Evolutionary conservation across 2,888 invertebrate species (phyloP).

Genomic region (Dryadula phaetusa): DNA sequence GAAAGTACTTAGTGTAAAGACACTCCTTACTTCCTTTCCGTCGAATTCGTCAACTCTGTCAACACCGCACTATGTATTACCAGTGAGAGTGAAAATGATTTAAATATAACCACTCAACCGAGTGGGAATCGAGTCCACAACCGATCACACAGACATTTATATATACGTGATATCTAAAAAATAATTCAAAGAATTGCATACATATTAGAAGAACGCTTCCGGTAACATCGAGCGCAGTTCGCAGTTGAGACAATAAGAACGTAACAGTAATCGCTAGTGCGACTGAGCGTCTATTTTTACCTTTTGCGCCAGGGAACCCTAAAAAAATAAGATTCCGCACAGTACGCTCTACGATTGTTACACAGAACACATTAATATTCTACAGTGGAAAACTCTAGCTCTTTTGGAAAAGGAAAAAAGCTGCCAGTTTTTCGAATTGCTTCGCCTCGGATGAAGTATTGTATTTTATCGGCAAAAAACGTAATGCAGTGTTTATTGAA

Average conservation of each 20-base stretch:
- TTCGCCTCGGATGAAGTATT: slow-evolving; percentile 43
- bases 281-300: slow-evolving; percentile 36
- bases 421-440: slow-evolving; percentile 45
- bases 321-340: slow-evolving; percentile 44
- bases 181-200: not conserved
- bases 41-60: no score
- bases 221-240: slow-evolving; percentile 16
- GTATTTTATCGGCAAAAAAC: slow-evolving; percentile 44
- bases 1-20: no score
- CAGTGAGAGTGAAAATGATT: no score
- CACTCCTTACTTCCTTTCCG: no score
- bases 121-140: no score
- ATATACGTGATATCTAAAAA: no score
- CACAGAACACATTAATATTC: slow-evolving; percentile 44
- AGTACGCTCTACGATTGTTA: slow-evolving; percentile 42
- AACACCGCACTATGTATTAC: no score
- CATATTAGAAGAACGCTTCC: not conserved
- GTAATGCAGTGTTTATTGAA: slow-evolving; percentile 42
- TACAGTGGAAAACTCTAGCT: slow-evolving; percentile 39
- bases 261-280: slow-evolving; percentile 36
- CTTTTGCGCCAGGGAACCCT: slow-evolving; percentile 41
- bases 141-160: no score
- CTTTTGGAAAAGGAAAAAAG: slow-evolving; percentile 39
- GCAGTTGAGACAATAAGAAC: slow-evolving; percentile 31
- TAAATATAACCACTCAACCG: no score